Evolutionary conservation across 1,140 invertebrate genomes (phyloP), one percentile per base, ranked within the genome.

Genomic region (Scylla paramamosain): DNA sequence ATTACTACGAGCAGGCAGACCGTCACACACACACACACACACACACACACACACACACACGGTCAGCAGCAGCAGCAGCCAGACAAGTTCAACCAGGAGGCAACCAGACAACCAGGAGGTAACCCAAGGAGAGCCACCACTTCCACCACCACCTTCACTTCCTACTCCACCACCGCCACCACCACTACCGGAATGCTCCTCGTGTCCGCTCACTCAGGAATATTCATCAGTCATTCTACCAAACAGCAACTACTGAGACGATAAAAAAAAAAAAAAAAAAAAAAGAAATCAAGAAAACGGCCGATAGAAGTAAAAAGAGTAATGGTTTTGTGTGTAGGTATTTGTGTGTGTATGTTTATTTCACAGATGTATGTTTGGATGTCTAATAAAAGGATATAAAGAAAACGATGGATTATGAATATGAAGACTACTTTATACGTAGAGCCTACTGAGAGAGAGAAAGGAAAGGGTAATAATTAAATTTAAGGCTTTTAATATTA

Each of bases 1-100:
- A 14, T 20, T 0, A 59, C 52, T 14, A 59, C 12, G 46, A 48
- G 14, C 46, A 4, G 46, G 39, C 6, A 39, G 39, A 39, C 39
- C 39, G 39, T 39, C 86, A 88, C 86, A 88, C 86, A 88, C 86
- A 88, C 86, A 88, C 45, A 88, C 86, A 88, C 86, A 88, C 86
- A 88, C 86, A 88, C 86, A 88, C 31, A 88, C 86, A 88, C 86
- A 88, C 86, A 46, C 31, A 88, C 86, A 88, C 86, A 29, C 31
- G 29, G 12, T 29, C 86, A 45, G 12, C 12, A 20, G 16, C 67
- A 77, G 67, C 67, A 77, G 67, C 67, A 77, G 67, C 67, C 67
- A 77, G 20, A 77, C 67, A 77, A 77, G 67, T 77, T 77, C 67
- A 77, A 77, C 67, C 67, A 77, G 67, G 25, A 77, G 67, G 16